These are phyloP conservation scores for Riparia riparia DNA, from an alignment of 2,113 vertebrate species.

Conservation along the genomic window DNA sequence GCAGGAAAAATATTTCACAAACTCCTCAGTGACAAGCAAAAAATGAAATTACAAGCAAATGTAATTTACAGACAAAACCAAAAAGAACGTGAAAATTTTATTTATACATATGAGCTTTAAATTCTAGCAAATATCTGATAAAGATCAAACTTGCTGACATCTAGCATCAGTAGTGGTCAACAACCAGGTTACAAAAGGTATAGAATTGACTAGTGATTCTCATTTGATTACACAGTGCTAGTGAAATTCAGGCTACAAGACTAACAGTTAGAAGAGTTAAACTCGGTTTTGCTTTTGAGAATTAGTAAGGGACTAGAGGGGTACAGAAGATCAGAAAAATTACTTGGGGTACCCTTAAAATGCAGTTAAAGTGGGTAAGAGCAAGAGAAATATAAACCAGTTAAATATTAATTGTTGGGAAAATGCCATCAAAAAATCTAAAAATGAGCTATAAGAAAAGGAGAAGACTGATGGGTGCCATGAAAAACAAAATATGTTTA, in stretches of 20 bases:
- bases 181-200: not conserved
- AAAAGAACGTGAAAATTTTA: not conserved
- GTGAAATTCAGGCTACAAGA: not conserved
- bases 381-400: not conserved
- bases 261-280: not conserved
- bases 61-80: not conserved
- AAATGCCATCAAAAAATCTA: not conserved
- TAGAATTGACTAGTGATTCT: not conserved
- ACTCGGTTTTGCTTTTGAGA: not conserved
- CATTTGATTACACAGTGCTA: not conserved
- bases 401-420: not conserved
- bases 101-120: not conserved
- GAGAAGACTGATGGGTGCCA: not conserved
- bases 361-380: not conserved
- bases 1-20: not conserved
- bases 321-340: not conserved
- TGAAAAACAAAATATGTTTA: not conserved
- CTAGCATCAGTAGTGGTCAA: not conserved
- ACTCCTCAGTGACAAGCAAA: not conserved
- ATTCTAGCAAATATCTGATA: not conserved
- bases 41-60: not conserved
- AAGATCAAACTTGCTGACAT: not conserved
- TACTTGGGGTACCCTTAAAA: not conserved
- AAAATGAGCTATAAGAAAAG: not conserved
- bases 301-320: not conserved